Evolutionary conservation across 1,140 invertebrate species (phyloP).

Genomic region (Globodera ellingtonae): DNA sequence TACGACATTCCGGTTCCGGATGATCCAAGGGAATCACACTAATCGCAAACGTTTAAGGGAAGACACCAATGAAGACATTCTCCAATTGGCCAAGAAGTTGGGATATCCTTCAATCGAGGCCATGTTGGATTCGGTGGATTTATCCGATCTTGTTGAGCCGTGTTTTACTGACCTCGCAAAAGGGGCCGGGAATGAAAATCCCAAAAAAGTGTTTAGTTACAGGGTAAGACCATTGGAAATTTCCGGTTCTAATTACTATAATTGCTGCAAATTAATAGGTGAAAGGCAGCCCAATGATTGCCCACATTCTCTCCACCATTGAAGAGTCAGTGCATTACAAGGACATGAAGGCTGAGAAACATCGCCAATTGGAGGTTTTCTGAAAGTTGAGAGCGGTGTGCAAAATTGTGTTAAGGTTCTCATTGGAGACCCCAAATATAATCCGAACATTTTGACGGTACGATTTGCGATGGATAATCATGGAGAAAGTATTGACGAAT

Average conservation of each 20-base stretch:
- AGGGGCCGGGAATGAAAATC: slow-evolving; percentile 20
- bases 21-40: not conserved
- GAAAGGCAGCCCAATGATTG: slow-evolving; percentile 10
- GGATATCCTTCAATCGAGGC: slow-evolving; percentile 30
- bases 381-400: not conserved
- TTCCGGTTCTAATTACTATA: not conserved
- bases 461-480: not conserved
- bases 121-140: slow-evolving; percentile 29
- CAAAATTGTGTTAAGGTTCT: slow-evolving; percentile 4
- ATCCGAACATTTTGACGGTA: slow-evolving; percentile 9
- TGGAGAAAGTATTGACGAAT: too few species aligned
- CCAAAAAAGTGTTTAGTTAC: slow-evolving; percentile 25
- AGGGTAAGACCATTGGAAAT: not conserved
- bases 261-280: not conserved
- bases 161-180: slow-evolving; percentile 26
- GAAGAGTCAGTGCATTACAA: slow-evolving; percentile 11
- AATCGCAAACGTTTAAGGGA: slow-evolving; percentile 11
- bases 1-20: slow-evolving; percentile 22
- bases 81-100: slow-evolving; percentile 8
- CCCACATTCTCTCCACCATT: slow-evolving; percentile 16
- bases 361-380: slow-evolving; percentile 7
- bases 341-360: slow-evolving; percentile 8
- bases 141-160: slow-evolving; percentile 29
- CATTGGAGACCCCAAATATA: slow-evolving; percentile 18
- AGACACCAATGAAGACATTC: slow-evolving; percentile 25